Percentiles rank a stretch among this genome's conserved stretches.
phyloP scores from a whole-genome alignment of 2,888 invertebrate species.

The Machimus atricapillus region DNA sequence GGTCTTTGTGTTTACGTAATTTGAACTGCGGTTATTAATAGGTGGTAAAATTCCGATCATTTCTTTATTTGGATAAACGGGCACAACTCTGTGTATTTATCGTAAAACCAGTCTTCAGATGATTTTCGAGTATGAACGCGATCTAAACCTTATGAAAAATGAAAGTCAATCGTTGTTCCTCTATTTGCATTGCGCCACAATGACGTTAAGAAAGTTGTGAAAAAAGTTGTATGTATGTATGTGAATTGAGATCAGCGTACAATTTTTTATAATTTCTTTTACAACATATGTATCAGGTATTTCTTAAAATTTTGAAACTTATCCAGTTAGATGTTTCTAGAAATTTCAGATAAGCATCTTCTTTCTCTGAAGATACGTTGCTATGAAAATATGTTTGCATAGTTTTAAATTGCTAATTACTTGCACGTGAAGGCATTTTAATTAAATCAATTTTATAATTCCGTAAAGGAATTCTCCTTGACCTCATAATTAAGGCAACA shows the following conservation, averaged over 20 bases:
- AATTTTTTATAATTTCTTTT: background rate
- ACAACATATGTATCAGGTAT: background rate
- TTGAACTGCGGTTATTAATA: background rate
- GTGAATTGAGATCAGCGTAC: background rate
- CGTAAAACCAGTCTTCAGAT: background rate
- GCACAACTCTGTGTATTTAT: background rate
- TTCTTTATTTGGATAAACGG: background rate
- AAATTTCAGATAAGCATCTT: background rate
- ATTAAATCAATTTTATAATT: background rate
- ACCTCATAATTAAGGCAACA: background rate
- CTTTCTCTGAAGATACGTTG: background rate
- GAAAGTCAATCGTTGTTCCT: background rate
- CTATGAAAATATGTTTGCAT: too few relatives aligned
- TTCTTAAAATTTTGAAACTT: background rate
- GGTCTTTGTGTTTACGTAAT: background rate
- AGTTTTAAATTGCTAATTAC: background rate
- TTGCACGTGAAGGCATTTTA: background rate
- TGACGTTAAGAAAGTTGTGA: background rate
- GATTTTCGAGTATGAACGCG: background rate
- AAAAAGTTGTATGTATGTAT: too few relatives aligned
- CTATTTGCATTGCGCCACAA: background rate
- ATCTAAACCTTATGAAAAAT: background rate
- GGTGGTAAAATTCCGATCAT: background rate
- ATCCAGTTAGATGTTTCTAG: background rate
- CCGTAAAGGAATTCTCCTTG: background rate